These are phyloP conservation scores for Drosophila gaucha DNA, from an alignment of 2,888 invertebrate genomes.

Conservation along the genomic window DNA sequence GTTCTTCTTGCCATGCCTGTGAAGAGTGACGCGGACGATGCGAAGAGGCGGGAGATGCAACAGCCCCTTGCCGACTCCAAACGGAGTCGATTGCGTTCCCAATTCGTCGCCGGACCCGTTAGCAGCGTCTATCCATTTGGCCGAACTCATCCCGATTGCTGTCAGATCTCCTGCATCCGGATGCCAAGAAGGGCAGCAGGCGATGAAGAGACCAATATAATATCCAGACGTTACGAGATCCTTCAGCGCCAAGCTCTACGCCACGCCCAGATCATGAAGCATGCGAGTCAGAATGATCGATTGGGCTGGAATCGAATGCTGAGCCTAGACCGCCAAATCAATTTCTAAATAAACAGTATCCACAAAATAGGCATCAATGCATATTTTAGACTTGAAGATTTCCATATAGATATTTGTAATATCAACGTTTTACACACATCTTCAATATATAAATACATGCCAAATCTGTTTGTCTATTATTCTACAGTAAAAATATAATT, in stretches of 20 bases:
- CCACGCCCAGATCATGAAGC: not conserved
- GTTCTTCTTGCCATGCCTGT: conserved; percentile 9
- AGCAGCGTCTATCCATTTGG: conserved; percentile 7
- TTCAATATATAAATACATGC: not conserved
- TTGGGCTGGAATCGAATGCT: no score
- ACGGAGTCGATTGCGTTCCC: not conserved
- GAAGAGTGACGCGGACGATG: conserved; percentile 3
- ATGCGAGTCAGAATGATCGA: not conserved
- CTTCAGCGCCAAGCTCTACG: conserved; percentile 37
- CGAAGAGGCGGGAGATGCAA: not conserved
- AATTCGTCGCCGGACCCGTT: not conserved
- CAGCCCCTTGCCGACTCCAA: conserved; percentile 39
- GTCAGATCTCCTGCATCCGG: conserved; percentile 20
- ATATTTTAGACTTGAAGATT: not conserved
- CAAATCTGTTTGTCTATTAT: not conserved
- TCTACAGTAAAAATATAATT: no score
- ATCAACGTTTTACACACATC: no score
- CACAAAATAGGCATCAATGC: no score
- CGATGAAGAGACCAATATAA: not conserved
- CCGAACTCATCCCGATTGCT: conserved; percentile 30
- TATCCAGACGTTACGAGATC: conserved; percentile 23
- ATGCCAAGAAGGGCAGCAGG: not conserved
- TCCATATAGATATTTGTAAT: not conserved
- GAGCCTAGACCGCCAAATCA: no score
- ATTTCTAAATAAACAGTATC: not conserved